phyloP scores from a whole-genome alignment of 2,888 invertebrate species.

The Tanypteryx hageni region DNA sequence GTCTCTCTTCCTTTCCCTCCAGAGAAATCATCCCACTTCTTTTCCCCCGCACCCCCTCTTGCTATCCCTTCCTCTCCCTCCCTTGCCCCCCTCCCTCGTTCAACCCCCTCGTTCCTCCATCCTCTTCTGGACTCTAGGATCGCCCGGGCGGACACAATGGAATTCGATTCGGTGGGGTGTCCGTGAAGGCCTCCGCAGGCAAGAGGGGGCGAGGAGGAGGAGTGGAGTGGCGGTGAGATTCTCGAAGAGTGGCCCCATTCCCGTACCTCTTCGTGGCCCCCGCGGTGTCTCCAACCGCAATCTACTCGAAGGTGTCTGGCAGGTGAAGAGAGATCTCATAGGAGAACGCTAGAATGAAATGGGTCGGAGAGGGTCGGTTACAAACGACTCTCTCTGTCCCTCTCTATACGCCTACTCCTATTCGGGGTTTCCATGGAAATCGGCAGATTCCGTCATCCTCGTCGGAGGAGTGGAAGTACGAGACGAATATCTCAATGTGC shows the following conservation, averaged over 20 bases:
- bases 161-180: slow-evolving; percentile 30
- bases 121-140: neutral
- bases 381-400: neutral
- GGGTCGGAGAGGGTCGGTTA: neutral
- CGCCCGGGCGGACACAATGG: slow-evolving; percentile 12
- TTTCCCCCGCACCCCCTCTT: neutral
- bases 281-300: slow-evolving; percentile 12
- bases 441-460: neutral
- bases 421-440: neutral
- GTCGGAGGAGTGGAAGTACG: neutral
- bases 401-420: neutral
- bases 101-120: neutral
- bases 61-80: neutral
- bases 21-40: too few species aligned
- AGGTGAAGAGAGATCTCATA: neutral
- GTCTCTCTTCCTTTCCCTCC: neutral
- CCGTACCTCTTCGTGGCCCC: slow-evolving; percentile 1
- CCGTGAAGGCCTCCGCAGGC: neutral
- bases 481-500: neutral
- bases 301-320: neutral
- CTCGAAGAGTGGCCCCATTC: neutral
- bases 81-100: neutral
- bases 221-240: neutral
- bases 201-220: neutral
- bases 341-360: neutral